Percentiles rank a stretch among this genome's conserved stretches.
Conservation (phyloP, 2,888 invertebrate genomes). For the Rutpela maculata region DNA sequence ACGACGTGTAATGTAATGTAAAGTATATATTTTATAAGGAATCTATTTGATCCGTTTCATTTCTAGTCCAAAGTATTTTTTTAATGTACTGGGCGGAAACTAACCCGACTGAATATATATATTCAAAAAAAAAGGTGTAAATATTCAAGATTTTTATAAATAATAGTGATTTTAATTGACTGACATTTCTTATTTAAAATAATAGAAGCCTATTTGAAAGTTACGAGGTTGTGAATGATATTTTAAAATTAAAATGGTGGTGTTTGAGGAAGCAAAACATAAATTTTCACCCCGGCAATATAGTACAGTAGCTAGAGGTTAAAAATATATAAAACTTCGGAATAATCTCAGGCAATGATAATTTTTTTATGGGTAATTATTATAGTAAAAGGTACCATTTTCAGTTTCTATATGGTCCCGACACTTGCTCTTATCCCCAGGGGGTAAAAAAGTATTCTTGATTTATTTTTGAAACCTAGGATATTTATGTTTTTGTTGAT, state of each 20-base stretch:
- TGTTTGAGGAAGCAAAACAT: conserved; percentile 24
- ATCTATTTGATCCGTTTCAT: conserved; percentile 13
- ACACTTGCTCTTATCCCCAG: too few relatives aligned
- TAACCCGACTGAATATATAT: conserved; percentile 40
- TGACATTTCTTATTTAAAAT: conserved; percentile 49
- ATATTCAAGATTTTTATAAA: conserved; percentile 47
- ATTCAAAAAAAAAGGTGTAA: conserved; percentile 40
- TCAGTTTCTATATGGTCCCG: too few relatives aligned
- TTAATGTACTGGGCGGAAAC: conserved; percentile 33
- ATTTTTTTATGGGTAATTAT: too few relatives aligned
- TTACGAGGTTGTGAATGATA: conserved; percentile 53
- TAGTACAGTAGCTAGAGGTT: too few relatives aligned
- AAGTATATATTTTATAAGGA: conserved; percentile 14
- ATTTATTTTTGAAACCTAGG: too few relatives aligned
- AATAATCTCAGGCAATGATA: too few relatives aligned
- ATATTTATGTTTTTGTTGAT: too few relatives aligned
- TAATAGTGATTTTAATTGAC: conserved; percentile 49
- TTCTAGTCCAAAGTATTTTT: conserved; percentile 30
- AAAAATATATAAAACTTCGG: too few relatives aligned
- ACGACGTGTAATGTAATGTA: neutral
- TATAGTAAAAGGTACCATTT: too few relatives aligned
- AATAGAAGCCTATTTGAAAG: conserved; percentile 31
- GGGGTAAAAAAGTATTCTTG: too few relatives aligned
- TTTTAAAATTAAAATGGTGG: conserved; percentile 33
- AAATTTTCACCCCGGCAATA: conserved; percentile 30